These are phyloP conservation scores for Temnothorax nylanderi DNA, from an alignment of 1,140 invertebrate species.

Conservation along the genomic window DNA sequence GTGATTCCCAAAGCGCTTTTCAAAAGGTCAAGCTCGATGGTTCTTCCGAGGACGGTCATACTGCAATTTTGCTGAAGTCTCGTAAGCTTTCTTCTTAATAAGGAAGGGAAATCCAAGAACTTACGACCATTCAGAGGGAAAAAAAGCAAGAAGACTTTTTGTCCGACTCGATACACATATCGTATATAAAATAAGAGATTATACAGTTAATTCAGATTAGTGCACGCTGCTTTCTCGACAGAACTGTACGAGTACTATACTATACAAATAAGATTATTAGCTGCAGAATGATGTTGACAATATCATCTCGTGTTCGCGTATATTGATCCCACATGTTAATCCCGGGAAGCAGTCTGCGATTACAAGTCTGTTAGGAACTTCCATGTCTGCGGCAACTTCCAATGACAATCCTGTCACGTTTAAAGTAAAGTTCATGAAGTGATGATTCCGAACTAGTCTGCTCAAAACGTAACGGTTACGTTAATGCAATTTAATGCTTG, in stretches of 20 bases:
- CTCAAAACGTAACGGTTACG: conserved; percentile 46
- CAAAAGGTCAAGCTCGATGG: conserved; percentile 5
- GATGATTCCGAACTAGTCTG: conserved; percentile 29
- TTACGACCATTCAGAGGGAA: neutral
- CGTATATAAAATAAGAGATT: neutral
- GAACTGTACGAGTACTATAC: neutral
- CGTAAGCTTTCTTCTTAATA: neutral
- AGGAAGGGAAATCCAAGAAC: neutral
- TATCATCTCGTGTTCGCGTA: neutral
- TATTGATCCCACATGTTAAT: conserved; percentile 1
- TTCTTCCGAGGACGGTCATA: neutral
- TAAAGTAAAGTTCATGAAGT: conserved; percentile 47
- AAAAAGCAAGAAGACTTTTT: neutral
- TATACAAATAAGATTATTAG: neutral
- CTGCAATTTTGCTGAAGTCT: conserved; percentile 24
- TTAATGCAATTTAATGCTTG: conserved; percentile 24
- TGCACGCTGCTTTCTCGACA: neutral
- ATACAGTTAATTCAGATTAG: neutral
- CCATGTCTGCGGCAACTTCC: conserved; percentile 6
- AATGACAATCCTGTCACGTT: conserved; percentile 35
- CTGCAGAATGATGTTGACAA: neutral
- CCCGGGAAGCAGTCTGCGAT: conserved; percentile 6
- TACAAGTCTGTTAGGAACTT: conserved; percentile 37
- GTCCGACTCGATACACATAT: neutral
- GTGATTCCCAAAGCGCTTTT: conserved; percentile 15